Percentiles rank a stretch among this genome's conserved stretches.
These are phyloP conservation scores for Drosophila auraria DNA, from an alignment of 1,140 invertebrate species.

Conservation along the genomic window DNA sequence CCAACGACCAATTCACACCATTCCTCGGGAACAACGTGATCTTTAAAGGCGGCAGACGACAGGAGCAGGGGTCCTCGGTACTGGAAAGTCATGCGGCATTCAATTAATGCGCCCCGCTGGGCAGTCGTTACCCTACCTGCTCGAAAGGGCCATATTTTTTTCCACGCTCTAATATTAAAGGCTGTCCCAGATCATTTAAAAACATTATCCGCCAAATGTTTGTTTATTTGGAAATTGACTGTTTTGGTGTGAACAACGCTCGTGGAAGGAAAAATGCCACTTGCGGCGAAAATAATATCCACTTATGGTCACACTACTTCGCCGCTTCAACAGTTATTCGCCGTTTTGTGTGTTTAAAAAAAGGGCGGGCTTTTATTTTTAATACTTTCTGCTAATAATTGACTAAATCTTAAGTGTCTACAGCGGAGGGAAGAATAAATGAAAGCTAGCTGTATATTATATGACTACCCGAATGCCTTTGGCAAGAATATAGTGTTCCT, in stretches of 20 bases:
- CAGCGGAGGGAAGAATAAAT: no score
- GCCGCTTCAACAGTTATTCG: not conserved
- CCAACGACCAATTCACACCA: constrained; percentile 45
- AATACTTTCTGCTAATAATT: no score
- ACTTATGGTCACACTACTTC: not conserved
- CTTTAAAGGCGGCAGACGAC: constrained; percentile 51
- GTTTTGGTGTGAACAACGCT: not conserved
- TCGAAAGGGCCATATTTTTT: constrained; percentile 39
- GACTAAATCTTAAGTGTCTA: no score
- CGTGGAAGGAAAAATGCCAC: not conserved
- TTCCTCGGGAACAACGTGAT: constrained; percentile 24
- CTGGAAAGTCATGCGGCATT: constrained; percentile 2
- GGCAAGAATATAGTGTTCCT: constrained; percentile 4
- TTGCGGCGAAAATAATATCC: not conserved
- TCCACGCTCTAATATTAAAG: constrained; percentile 34
- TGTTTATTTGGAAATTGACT: not conserved
- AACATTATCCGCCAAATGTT: constrained; percentile 48
- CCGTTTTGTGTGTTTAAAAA: not conserved
- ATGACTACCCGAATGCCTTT: not conserved
- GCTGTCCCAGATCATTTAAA: constrained; percentile 67
- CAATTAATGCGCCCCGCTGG: not conserved
- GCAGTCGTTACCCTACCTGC: constrained; percentile 9
- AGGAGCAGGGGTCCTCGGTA: constrained; percentile 56
- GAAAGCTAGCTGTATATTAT: no score
- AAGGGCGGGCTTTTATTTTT: not conserved